A percentile compares a stretch with the other conserved stretches of the same genome.
These are phyloP conservation scores for Mythimna ferrago DNA, from an alignment of 2,888 invertebrate species.

Conservation along the genomic window DNA sequence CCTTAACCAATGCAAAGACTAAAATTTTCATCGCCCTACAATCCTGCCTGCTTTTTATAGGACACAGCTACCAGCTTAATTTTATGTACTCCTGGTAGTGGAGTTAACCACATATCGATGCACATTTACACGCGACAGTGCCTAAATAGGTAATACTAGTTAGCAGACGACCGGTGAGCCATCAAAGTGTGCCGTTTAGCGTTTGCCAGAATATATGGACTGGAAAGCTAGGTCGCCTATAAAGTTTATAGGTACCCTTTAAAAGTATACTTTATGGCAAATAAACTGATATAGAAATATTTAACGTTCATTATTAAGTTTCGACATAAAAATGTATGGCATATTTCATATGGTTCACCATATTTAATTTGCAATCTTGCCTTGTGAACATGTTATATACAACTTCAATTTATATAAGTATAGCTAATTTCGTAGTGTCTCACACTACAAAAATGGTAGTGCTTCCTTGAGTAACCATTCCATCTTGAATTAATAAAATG, in stretches of 20 bases:
- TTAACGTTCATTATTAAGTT: not conserved
- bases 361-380: too few relatives aligned
- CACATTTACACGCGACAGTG: slow-evolving; percentile 34
- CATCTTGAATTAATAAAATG: too few relatives aligned
- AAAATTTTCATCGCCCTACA: not conserved
- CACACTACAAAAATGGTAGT: too few relatives aligned
- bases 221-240: slow-evolving; percentile 21
- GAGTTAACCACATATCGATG: slow-evolving; percentile 7
- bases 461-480: too few relatives aligned
- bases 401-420: too few relatives aligned
- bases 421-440: too few relatives aligned
- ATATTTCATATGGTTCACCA: too few relatives aligned
- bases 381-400: too few relatives aligned
- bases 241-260: not conserved
- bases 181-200: slow-evolving; percentile 24
- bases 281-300: not conserved
- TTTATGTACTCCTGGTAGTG: slow-evolving; percentile 31
- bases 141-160: slow-evolving; percentile 2
- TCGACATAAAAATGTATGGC: not conserved
- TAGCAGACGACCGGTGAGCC: slow-evolving; percentile 26
- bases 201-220: slow-evolving; percentile 21
- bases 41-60: not conserved
- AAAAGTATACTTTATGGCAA: not conserved
- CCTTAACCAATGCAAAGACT: too few relatives aligned
- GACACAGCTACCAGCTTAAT: not conserved